Percentiles rank a stretch among this genome's conserved stretches.
These are phyloP conservation scores for Lepeophtheirus nordmannii DNA, from an alignment of 2,888 invertebrate genomes.

Conservation along the genomic window DNA sequence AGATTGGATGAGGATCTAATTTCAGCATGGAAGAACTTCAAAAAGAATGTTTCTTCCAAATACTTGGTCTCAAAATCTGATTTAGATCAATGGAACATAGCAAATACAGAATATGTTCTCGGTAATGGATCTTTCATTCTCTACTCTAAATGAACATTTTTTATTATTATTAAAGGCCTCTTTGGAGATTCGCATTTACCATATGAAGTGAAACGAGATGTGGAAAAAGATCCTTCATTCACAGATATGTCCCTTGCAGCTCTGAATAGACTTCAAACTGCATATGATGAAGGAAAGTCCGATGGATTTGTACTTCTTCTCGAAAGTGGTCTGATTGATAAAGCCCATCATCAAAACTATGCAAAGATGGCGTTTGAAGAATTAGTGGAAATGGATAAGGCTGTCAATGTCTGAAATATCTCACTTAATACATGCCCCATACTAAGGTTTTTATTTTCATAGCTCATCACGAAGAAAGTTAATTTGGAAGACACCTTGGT, in stretches of 20 bases:
- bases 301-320: conserved; percentile 62
- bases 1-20: conserved; percentile 51
- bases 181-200: conserved; percentile 52
- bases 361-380: conserved; percentile 58
- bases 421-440: too few relatives aligned
- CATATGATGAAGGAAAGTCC: conserved; percentile 32
- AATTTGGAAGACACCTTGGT: conserved; percentile 54
- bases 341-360: conserved; percentile 56
- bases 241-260: conserved; percentile 64
- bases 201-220: conserved; percentile 48
- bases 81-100: conserved; percentile 7
- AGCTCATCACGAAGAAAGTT: conserved; percentile 33
- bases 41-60: conserved; percentile 28
- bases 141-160: not conserved
- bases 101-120: conserved; percentile 47
- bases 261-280: conserved; percentile 48
- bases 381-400: conserved; percentile 56
- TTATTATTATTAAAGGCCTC: conserved; percentile 34
- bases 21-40: conserved; percentile 43
- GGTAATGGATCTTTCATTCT: conserved; percentile 35
- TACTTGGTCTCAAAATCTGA: not conserved
- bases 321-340: conserved; percentile 62
- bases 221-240: conserved; percentile 49
- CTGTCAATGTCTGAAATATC: conserved; percentile 37
- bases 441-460: too few relatives aligned